A percentile compares a stretch with the other conserved stretches of the same genome.
Evolutionary conservation across 2,113 vertebrate genomes (phyloP).

Genomic region (Vicugna pacos): DNA sequence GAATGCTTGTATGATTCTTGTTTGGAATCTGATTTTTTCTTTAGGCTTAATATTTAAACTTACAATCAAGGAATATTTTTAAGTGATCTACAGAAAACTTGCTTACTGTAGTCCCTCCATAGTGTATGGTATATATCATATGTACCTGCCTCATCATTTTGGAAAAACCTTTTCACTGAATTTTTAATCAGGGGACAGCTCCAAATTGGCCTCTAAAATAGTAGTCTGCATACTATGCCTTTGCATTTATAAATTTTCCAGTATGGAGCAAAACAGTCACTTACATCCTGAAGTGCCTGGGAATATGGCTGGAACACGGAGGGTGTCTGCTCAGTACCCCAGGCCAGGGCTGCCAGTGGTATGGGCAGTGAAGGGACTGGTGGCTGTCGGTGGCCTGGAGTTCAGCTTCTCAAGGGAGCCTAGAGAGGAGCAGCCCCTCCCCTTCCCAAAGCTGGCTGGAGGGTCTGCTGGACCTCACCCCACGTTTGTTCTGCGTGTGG

Average conservation of each 20-base stretch:
- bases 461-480: not conserved
- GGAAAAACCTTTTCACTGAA: not conserved
- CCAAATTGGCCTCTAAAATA: not conserved
- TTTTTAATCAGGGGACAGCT: not conserved
- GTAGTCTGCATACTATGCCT: not conserved
- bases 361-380: too few relatives aligned
- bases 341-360: not conserved
- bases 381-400: not conserved
- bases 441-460: not conserved
- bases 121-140: too few relatives aligned
- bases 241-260: not conserved
- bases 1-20: not conserved
- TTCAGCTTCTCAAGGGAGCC: not conserved
- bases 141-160: not conserved
- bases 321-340: not conserved
- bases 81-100: not conserved
- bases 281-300: not conserved
- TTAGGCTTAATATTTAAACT: not conserved
- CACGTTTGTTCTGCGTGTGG: not conserved
- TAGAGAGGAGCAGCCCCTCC: not conserved
- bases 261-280: not conserved
- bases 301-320: not conserved
- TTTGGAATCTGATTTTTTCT: not conserved
- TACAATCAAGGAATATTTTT: not conserved
- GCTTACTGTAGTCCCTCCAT: not conserved